A percentile compares a stretch with the other conserved stretches of the same genome.
Conservation (phyloP, 2,113 vertebrate species). For the Hoplias malabaricus region DNA sequence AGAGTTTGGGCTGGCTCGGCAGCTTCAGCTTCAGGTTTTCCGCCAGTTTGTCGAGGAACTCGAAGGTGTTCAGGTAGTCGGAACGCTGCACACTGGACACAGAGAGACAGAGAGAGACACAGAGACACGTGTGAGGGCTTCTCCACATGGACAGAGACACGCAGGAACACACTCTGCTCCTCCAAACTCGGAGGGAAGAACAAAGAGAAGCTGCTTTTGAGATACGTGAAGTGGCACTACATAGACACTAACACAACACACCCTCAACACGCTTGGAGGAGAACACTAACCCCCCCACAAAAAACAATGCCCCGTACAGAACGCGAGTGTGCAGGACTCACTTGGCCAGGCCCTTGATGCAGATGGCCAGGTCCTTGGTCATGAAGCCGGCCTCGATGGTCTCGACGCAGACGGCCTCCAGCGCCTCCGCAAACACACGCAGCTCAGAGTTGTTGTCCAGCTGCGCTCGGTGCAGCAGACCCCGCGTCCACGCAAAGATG, state of each 20-base stretch:
- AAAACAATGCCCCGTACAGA: background rate
- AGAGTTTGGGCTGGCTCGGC: conserved; percentile 81
- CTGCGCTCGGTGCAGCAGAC: conserved; percentile 89
- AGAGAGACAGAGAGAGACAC: background rate
- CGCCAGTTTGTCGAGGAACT: conserved; percentile 95
- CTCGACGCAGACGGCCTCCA: conserved; percentile 93
- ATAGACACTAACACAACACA: too few species aligned
- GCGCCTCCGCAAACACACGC: conserved; percentile 77
- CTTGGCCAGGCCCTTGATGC: conserved; percentile 92
- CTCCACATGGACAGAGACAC: background rate
- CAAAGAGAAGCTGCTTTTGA: too few species aligned
- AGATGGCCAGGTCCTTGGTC: conserved; percentile 97
- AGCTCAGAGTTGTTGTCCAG: conserved; percentile 88
- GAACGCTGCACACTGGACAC: conserved; percentile 80
- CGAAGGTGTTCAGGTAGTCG: conserved; percentile 96
- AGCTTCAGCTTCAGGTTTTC: conserved; percentile 90
- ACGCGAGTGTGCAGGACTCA: conserved; percentile 66
- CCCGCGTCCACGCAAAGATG: conserved; percentile 96
- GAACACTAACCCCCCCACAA: too few species aligned
- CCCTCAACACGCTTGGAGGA: too few species aligned
- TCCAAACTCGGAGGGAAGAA: too few species aligned
- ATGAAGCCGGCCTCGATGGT: conserved; percentile 97
- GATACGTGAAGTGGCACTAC: too few species aligned
- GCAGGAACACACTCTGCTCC: background rate
- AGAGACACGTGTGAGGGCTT: background rate